phyloP scores from a whole-genome alignment of 2,888 invertebrate species.

The Phlogophora meticulosa region DNA sequence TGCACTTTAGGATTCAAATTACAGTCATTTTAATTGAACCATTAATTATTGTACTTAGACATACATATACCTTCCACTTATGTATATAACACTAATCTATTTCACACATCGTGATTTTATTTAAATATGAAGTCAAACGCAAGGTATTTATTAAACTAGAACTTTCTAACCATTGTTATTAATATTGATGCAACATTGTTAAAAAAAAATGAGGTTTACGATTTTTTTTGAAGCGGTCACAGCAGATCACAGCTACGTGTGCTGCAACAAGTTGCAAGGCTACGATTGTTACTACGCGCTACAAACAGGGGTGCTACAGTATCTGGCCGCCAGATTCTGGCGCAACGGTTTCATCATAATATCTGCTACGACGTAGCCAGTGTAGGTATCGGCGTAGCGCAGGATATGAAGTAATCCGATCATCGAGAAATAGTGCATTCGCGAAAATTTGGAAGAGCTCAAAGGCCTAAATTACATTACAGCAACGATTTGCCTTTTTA shows the following conservation, averaged over 20 bases:
- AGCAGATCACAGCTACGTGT: background rate
- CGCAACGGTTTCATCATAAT: background rate
- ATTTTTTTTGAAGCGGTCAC: too few species aligned
- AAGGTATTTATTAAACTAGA: background rate
- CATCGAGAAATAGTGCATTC: background rate
- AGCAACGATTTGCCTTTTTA: too few species aligned
- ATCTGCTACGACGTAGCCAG: conserved; percentile 14
- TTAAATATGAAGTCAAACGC: background rate
- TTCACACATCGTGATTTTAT: too few species aligned
- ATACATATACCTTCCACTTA: background rate
- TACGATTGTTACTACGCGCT: too few species aligned
- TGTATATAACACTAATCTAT: too few species aligned
- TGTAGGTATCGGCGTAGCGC: background rate
- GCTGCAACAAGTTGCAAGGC: background rate
- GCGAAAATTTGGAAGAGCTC: background rate
- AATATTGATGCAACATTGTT: too few species aligned
- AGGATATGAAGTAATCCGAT: background rate
- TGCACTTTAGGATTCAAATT: background rate
- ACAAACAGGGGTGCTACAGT: background rate
- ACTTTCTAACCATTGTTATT: background rate
- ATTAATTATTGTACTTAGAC: background rate
- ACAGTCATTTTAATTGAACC: conserved; percentile 7
- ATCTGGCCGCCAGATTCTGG: background rate
- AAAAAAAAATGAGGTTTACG: too few species aligned
- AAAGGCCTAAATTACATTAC: too few species aligned